These are phyloP conservation scores for Grallaria varia DNA, from an alignment of 2,113 vertebrate species.

Conservation along the genomic window DNA sequence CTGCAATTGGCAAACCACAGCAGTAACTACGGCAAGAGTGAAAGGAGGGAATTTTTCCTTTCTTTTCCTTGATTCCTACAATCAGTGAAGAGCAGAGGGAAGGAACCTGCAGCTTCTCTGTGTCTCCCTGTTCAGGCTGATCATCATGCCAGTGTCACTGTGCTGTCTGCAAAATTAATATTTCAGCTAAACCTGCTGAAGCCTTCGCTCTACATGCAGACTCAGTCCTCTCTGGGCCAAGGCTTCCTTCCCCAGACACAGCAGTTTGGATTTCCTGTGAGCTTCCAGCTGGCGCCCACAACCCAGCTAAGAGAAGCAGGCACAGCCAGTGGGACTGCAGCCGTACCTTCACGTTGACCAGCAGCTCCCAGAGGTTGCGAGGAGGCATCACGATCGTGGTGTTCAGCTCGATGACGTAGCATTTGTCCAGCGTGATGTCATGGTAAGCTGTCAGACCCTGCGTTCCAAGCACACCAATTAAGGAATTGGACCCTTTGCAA, in stretches of 20 bases:
- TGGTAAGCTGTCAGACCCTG: slow-evolving; percentile 94
- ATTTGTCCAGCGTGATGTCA: slow-evolving; percentile 91
- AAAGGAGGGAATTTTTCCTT: background rate
- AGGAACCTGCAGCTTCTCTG: background rate
- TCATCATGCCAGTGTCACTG: accelerated
- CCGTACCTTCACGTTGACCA: slow-evolving; percentile 88
- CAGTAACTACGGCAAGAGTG: background rate
- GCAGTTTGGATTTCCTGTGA: background rate
- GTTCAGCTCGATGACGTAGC: slow-evolving; percentile 93
- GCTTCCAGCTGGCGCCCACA: background rate
- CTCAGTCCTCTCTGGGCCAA: background rate
- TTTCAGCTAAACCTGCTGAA: background rate
- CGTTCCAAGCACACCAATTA: background rate
- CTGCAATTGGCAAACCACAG: background rate
- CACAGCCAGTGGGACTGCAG: background rate
- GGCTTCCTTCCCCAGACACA: background rate
- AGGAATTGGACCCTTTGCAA: background rate
- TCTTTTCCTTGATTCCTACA: background rate
- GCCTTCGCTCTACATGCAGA: background rate
- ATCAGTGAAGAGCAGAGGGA: background rate
- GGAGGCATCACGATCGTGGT: slow-evolving; percentile 92
- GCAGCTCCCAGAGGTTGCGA: slow-evolving; percentile 92
- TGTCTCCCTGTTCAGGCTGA: background rate
- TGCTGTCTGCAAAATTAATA: background rate
- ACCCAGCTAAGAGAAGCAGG: background rate